These are phyloP conservation scores for Odocoileus virginianus DNA, from an alignment of 2,113 vertebrate genomes.

Conservation along the genomic window DNA sequence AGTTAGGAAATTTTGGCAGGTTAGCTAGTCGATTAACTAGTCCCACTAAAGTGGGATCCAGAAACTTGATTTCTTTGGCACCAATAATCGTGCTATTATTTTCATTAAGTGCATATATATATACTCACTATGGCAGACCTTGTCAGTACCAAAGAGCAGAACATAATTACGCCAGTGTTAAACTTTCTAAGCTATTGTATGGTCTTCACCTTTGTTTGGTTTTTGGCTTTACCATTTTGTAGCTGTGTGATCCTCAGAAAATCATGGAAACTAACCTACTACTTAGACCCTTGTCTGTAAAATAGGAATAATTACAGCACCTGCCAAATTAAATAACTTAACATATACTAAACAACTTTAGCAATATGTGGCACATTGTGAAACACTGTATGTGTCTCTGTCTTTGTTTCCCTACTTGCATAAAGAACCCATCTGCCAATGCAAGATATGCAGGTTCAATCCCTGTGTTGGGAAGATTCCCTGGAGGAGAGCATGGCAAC, in stretches of 20 bases:
- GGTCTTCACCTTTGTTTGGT: background rate
- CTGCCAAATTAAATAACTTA: background rate
- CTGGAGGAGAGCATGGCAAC: background rate
- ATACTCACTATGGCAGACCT: background rate
- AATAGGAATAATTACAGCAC: background rate
- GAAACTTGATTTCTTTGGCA: background rate
- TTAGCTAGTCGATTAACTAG: background rate
- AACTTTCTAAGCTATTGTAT: background rate
- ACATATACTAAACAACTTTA: background rate
- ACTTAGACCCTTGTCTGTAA: background rate
- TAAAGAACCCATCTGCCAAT: background rate
- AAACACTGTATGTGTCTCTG: background rate
- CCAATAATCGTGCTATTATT: background rate
- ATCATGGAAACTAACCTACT: background rate
- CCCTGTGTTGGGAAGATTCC: background rate
- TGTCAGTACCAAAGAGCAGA: background rate
- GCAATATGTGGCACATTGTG: background rate
- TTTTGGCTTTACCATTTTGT: background rate
- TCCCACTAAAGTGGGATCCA: background rate
- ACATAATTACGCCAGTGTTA: background rate
- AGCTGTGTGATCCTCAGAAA: background rate
- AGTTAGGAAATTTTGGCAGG: background rate
- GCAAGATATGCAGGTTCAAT: background rate
- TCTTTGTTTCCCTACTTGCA: background rate
- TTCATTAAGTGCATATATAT: background rate